Base-by-base conservation (phyloP, 2,888 invertebrate species). In the Aphodius granarius region DNA sequence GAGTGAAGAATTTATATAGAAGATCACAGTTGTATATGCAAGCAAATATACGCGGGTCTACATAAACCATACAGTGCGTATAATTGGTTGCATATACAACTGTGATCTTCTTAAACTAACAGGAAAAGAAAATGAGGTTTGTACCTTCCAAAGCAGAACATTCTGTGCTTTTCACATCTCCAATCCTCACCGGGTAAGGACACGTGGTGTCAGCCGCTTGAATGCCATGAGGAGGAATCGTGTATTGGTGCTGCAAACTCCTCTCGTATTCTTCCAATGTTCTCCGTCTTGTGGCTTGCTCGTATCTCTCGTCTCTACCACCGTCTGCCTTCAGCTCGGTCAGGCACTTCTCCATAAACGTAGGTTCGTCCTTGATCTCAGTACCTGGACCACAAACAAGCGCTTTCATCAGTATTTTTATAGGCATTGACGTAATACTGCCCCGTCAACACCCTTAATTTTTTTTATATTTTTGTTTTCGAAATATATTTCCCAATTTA, bases 281-380 rank as follows among this genome's bases (percentile, higher is more conserved):
- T 76, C 82, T 75, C 16, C 79, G 81, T 72, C 79, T 81, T 71
- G 81, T 84, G 5, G 63, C 72, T 66, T 75, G 77, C 22, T 84
- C 85, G 20, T 78, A 76, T 74, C 80, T 81, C 5, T 78, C 76
- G 79, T 85, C 83, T 15, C 74, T 78, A 17, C 74, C 80, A 5
- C 77, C 79, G 18, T 79, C 80, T 19, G 81, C 80, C 16, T 84
- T 82, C 13, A 83, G 76, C 63, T 80, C 79, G 66, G 81, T 82
- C 73, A 86, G 76, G 72, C 87, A 86, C 79, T 85, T 83, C 65
- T 87, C 85, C 81, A 86, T 80, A 74, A 85, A 85, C 0, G 83
- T 81, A 79, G 81, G 76, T 15, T 80, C 80, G 66, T 77, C 73
- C 75, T 82, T 82, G 62, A 81, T 74, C 66, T 82, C 81, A 75